A percentile compares a stretch with the other conserved stretches of the same genome.
These are phyloP conservation scores for Piprites chloris DNA, from an alignment of 2,113 vertebrate species.

Conservation along the genomic window DNA sequence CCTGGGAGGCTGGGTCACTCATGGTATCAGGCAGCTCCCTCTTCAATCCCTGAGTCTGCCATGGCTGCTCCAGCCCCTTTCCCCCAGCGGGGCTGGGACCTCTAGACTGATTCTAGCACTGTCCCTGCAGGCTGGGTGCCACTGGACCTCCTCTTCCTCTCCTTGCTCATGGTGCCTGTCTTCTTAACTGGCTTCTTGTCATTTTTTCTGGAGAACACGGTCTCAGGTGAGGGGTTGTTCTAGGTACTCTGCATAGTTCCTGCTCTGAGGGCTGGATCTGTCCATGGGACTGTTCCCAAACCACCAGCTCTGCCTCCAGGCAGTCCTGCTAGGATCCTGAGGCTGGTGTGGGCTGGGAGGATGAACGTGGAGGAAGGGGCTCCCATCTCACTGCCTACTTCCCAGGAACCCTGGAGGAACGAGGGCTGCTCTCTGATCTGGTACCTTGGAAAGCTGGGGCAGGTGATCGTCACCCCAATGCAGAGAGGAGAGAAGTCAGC, in stretches of 20 bases:
- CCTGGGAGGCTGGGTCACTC: not conserved
- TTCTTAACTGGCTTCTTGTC: constrained; percentile 81
- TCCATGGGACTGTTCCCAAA: not conserved
- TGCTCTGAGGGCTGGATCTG: not conserved
- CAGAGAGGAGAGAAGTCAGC: not conserved
- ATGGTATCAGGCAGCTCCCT: not conserved
- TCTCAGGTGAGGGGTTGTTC: constrained; percentile 77
- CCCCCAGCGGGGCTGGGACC: not conserved
- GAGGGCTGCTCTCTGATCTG: constrained; percentile 59
- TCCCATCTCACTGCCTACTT: not conserved
- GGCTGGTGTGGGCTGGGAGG: not conserved
- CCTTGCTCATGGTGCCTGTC: constrained; percentile 76
- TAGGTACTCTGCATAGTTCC: not conserved
- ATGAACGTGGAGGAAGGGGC: not conserved
- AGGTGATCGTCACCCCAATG: not conserved
- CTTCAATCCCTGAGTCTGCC: not conserved
- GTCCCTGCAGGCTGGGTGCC: constrained; percentile 69
- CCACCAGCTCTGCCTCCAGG: not conserved
- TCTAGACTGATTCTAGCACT: not conserved
- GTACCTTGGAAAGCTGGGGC: not conserved
- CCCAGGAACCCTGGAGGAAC: constrained; percentile 72
- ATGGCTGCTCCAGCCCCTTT: not conserved
- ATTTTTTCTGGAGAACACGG: constrained; percentile 84
- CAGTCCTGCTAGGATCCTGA: not conserved
- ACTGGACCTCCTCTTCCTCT: constrained; percentile 75